Conservation (phyloP, 1,140 invertebrate species). For the Drosophila truncata region DNA sequence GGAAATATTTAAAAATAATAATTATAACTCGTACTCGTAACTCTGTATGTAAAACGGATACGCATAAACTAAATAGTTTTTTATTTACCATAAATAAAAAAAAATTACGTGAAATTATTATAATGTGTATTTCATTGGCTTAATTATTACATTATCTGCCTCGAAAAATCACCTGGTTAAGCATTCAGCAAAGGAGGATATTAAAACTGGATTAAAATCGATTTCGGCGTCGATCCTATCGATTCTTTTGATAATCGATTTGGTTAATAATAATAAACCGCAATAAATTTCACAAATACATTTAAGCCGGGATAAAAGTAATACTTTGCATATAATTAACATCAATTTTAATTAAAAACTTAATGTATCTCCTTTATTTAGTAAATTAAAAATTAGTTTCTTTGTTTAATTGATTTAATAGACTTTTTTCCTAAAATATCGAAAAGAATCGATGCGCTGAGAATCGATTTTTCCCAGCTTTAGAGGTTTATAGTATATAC, state of each 20-base stretch:
- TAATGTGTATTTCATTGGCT: constrained; percentile 49
- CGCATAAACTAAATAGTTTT: constrained; percentile 68
- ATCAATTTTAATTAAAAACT: neutral
- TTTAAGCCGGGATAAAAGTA: too few species aligned
- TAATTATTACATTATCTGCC: constrained; percentile 12
- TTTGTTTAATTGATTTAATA: neutral
- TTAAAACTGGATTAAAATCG: neutral
- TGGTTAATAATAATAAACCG: too few species aligned
- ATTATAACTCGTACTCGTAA: constrained; percentile 68
- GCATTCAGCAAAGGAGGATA: constrained; percentile 21
- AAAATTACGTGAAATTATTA: constrained; percentile 63
- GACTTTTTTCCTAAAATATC: neutral
- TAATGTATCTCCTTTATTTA: neutral
- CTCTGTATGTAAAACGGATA: constrained; percentile 69
- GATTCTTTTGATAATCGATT: too few species aligned
- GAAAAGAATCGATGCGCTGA: neutral
- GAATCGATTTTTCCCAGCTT: neutral
- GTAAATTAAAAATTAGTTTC: neutral
- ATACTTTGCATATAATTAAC: too few species aligned
- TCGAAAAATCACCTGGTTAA: constrained; percentile 9
- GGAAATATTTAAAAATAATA: constrained; percentile 64
- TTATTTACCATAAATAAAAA: constrained; percentile 74
- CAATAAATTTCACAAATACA: too few species aligned
- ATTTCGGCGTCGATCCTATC: neutral
- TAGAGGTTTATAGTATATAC: constrained; percentile 28